Base-by-base conservation (phyloP, 1,140 invertebrate genomes). In the Lepidurus apus region DNA sequence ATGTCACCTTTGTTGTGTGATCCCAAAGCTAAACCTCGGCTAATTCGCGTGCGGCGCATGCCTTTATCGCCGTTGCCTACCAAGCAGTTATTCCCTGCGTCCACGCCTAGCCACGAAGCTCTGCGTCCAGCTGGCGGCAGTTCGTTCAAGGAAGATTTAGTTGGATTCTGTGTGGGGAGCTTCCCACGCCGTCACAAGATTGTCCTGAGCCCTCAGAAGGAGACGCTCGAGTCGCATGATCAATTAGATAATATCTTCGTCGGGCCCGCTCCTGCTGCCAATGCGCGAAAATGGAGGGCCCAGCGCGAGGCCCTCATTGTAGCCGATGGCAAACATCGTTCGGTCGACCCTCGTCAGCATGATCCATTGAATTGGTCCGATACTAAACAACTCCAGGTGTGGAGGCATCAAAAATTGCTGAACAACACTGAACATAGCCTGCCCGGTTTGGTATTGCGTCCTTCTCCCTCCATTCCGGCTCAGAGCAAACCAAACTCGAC, bases 1-100 rank as follows among this genome's bases (percentile, higher is more conserved):
- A 65, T 65, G 53, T 13, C 53, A 65, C 53, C 53, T n/a, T 65
- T 65, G 53, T 65, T 65, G 53, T 65, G 53, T n/a, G 53, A 65
- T 65, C 53, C 53, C 13, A 65, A 65, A 65, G 53, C 53, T 21
- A 65, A 65, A 65, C 53, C 53, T 7, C 53, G 53, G 53, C 53
- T 65, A 13, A 65, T 65, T 65, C 53, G 53, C 53, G 53, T 65
- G 13, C 53, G 21, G 53, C 53, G n/a, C 53, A 65, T 65, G 53
- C 53, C 53, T 13, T 21, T 65, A 7, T 65, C 53, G 13, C 53
- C 53, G 8, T 65, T 65, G 53, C 53, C 13, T n/a, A 65, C 53
- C 53, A 65, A 65, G 8, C 53, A 65, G 13, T 13, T 65, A 7
- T 21, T 65, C 21, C 53, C 13, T 65, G 17, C n/a, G 7, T 13